phyloP scores from a whole-genome alignment of 92 coral and sea anemone genomes.

The Porites rus region DNA sequence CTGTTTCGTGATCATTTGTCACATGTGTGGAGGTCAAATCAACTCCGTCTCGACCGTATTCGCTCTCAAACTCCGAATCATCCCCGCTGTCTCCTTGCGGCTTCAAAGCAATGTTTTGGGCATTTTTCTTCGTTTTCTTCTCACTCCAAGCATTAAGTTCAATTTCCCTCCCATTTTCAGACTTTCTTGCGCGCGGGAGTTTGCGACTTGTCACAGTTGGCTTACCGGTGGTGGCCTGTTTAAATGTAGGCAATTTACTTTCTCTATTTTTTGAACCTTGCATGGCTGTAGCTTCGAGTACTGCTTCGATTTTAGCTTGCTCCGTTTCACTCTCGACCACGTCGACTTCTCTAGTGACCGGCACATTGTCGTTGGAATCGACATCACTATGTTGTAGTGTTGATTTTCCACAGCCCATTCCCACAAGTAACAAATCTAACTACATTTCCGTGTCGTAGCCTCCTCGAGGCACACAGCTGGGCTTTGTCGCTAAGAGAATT shows the following conservation, averaged over 20 bases:
- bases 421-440: background rate
- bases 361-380: background rate
- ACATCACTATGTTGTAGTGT: background rate
- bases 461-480: background rate
- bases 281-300: background rate
- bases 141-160: constrained; percentile 63
- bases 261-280: background rate
- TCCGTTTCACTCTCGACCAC: background rate
- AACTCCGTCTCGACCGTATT: constrained; percentile 75
- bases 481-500: background rate
- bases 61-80: constrained; percentile 51
- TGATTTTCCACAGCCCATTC: constrained; percentile 41
- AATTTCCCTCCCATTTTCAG: background rate
- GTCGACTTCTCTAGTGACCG: background rate
- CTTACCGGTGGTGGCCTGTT: constrained; percentile 5
- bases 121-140: constrained; percentile 2
- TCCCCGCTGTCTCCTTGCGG: background rate
- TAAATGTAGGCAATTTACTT: background rate
- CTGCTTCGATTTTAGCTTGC: background rate
- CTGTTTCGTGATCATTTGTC: background rate
- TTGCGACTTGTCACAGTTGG: background rate
- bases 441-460: background rate
- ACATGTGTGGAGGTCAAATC: constrained; percentile 63
- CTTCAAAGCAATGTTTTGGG: background rate
- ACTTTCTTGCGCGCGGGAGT: background rate